Evolutionary conservation across 2,797 vertebrate genomes (phyloP).

Genomic region (Scyliorhinus canicula): DNA sequence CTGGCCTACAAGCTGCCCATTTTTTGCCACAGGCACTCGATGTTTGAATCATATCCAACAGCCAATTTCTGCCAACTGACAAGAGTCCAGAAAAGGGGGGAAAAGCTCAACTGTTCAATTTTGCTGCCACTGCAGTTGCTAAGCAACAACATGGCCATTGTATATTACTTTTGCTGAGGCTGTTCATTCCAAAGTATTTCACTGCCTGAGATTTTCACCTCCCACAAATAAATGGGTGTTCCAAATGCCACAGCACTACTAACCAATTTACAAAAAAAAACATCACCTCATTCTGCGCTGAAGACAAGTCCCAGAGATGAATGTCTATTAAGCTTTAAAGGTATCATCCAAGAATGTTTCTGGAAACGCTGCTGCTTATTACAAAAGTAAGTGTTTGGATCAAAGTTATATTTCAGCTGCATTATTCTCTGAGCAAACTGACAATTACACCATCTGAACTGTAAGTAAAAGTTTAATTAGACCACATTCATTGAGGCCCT

Average conservation of each 20-base stretch:
- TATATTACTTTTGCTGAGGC: background rate
- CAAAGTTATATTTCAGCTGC: background rate
- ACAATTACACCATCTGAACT: background rate
- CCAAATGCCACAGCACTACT: background rate
- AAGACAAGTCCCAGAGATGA: background rate
- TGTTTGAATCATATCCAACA: background rate
- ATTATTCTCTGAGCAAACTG: background rate
- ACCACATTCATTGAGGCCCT: background rate
- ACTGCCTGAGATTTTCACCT: background rate
- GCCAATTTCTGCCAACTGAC: background rate
- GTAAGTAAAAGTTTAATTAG: background rate
- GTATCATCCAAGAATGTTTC: background rate
- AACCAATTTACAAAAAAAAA: background rate
- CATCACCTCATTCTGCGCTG: background rate
- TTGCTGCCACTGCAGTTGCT: background rate
- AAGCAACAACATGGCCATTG: background rate
- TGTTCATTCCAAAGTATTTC: background rate
- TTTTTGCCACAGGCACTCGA: background rate
- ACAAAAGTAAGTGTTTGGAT: background rate
- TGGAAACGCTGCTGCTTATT: background rate
- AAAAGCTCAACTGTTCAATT: background rate
- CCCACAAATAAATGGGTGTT: background rate
- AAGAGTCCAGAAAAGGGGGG: background rate
- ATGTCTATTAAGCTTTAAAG: background rate
- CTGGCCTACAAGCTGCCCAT: background rate